Conservation (phyloP, 1,140 invertebrate species). For the Leptinotarsa texana region DNA sequence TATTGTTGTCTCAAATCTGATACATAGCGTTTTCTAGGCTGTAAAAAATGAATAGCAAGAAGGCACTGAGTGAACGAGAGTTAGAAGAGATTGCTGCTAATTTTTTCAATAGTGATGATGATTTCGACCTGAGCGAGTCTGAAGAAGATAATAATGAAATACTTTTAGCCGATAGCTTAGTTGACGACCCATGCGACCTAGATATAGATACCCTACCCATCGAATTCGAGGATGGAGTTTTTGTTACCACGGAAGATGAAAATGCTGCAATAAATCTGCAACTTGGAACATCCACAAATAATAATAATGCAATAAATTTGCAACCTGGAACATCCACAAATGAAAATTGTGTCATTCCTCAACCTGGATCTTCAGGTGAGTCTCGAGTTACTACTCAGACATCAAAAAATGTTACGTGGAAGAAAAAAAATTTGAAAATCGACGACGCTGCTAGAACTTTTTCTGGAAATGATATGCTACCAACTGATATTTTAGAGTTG, state of each 20-base stretch:
- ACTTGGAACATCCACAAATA: background rate
- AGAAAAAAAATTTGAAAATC: slow-evolving; percentile 7
- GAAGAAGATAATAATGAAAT: slow-evolving; percentile 4
- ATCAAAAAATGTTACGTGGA: slow-evolving; percentile 10
- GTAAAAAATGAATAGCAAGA: background rate
- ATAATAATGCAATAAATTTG: background rate
- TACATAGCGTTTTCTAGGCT: background rate
- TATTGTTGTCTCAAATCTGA: background rate
- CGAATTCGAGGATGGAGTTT: slow-evolving; percentile 11
- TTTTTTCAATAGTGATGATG: slow-evolving; percentile 6
- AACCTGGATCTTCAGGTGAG: background rate
- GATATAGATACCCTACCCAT: slow-evolving; percentile 2
- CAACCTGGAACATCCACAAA: background rate
- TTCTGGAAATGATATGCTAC: slow-evolving; percentile 9
- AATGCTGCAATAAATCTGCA: background rate
- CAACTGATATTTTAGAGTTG: slow-evolving; percentile 1
- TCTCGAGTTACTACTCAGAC: background rate
- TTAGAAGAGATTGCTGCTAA: slow-evolving; percentile 9
- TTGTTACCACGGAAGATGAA: background rate
- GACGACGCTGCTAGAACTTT: background rate
- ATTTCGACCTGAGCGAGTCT: background rate
- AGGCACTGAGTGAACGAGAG: background rate
- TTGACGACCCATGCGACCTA: background rate
- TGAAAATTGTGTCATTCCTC: slow-evolving; percentile 4
- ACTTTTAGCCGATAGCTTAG: slow-evolving; percentile 7